Percentiles rank a stretch among this genome's conserved stretches.
Conservation (phyloP, 2,888 invertebrate genomes). For the Hedya salicella region DNA sequence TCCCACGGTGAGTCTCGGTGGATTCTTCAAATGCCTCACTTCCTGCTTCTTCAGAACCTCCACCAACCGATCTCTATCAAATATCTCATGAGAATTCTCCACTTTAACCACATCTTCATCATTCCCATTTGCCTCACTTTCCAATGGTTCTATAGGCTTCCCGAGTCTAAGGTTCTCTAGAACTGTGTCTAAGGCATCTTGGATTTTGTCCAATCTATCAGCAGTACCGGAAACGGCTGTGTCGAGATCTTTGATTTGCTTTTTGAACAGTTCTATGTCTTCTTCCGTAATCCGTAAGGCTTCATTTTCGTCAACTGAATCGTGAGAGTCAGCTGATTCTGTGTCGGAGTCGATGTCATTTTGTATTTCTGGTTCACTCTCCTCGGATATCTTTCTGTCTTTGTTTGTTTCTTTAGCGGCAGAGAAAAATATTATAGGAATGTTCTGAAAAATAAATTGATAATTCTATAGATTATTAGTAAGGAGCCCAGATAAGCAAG, state of each 20-base stretch:
- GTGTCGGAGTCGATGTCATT: conserved; percentile 60
- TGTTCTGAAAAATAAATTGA: conserved; percentile 65
- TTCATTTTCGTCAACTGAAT: conserved; percentile 59
- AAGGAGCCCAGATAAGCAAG: no score
- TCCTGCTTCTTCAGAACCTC: conserved; percentile 86
- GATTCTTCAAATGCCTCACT: conserved; percentile 74
- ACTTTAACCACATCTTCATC: conserved; percentile 48
- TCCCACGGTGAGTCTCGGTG: conserved; percentile 91
- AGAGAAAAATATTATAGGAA: conserved; percentile 95
- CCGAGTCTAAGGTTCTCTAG: conserved; percentile 71
- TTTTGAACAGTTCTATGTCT: conserved; percentile 79
- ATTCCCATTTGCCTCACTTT: conserved; percentile 46
- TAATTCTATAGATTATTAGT: no score
- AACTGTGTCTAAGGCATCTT: conserved; percentile 77
- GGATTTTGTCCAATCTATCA: conserved; percentile 82
- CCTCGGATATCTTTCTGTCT: conserved; percentile 76
- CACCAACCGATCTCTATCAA: conserved; percentile 89
- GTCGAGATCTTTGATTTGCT: conserved; percentile 80
- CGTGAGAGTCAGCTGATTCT: conserved; percentile 64
- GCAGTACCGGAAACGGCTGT: conserved; percentile 83
- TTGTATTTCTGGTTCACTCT: conserved; percentile 52
- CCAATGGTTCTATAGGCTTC: conserved; percentile 63
- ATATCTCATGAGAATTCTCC: conserved; percentile 85
- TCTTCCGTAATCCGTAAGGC: conserved; percentile 63
- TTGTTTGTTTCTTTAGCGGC: conserved; percentile 87